Conservation (phyloP, 2,113 vertebrate species). For the Corythoichthys intestinalis region DNA sequence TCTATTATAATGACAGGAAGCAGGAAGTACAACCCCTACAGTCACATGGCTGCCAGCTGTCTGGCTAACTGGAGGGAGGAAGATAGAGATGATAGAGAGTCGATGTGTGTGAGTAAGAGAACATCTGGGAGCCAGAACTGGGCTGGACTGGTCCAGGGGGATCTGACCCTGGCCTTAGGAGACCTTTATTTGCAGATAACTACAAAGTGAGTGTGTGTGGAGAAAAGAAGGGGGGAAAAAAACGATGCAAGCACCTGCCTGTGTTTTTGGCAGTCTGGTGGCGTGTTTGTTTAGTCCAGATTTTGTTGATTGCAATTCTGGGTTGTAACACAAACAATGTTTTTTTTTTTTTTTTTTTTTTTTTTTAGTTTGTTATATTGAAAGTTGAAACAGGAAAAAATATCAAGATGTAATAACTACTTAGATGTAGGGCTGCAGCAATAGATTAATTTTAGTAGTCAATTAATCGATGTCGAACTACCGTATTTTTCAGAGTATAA, state of each 20-base stretch:
- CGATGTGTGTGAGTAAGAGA: constrained; percentile 47
- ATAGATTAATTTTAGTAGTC: no score
- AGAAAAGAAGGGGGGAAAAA: constrained; percentile 30
- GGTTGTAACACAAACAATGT: constrained; percentile 10
- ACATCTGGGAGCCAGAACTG: constrained; percentile 82
- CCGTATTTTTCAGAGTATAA: no score
- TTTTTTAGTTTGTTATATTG: background rate
- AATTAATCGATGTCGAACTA: no score
- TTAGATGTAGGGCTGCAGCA: no score
- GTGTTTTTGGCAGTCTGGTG: constrained; percentile 55
- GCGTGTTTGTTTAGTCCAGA: constrained; percentile 79
- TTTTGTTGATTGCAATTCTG: constrained; percentile 61
- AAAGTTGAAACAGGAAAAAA: background rate
- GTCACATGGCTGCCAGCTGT: constrained; percentile 24
- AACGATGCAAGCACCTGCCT: constrained; percentile 75
- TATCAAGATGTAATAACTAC: no score
- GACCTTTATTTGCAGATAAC: constrained; percentile 64
- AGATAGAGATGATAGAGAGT: constrained; percentile 10
- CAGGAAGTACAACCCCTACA: constrained; percentile 19
- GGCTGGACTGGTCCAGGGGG: constrained; percentile 76
- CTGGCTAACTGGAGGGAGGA: constrained; percentile 9
- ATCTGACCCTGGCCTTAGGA: constrained; percentile 74
- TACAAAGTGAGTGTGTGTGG: constrained; percentile 65
- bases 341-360: constrained; percentile 3
- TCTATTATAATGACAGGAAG: constrained; percentile 26